Evolutionary conservation across 2,113 vertebrate species (phyloP).

Genomic region (Rafetus swinhoei): DNA sequence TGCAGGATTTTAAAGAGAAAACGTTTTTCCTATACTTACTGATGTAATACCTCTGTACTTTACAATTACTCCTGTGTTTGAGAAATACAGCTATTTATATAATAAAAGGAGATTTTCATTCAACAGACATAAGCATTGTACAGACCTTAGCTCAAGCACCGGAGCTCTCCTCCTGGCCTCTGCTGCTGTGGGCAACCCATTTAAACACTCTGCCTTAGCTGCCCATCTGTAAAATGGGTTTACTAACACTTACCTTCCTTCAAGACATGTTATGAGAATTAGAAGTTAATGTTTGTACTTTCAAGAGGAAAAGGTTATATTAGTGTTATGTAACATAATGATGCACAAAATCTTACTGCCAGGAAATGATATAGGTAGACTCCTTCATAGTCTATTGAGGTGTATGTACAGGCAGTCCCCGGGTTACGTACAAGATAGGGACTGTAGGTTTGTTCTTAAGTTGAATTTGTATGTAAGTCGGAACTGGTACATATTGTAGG

Average conservation of each 20-base stretch:
- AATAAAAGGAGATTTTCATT: neutral
- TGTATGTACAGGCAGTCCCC: accelerated
- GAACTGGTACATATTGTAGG: too few species aligned
- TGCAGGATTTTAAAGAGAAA: neutral
- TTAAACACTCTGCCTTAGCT: neutral
- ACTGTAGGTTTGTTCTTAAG: too few species aligned
- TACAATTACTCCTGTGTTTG: neutral
- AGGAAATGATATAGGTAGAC: neutral
- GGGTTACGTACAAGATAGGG: too few species aligned
- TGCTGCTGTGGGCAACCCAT: accelerated
- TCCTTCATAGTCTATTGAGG: accelerated
- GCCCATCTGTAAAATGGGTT: neutral
- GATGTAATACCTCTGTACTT: neutral
- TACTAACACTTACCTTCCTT: neutral
- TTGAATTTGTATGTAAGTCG: too few species aligned
- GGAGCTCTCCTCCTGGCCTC: neutral
- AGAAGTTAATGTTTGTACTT: neutral
- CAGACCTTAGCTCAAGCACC: neutral
- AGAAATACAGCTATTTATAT: neutral
- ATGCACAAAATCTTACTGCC: accelerated
- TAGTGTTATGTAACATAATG: accelerated
- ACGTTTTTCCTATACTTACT: neutral
- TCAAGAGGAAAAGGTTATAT: neutral
- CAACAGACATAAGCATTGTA: neutral
- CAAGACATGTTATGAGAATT: neutral